A percentile compares a stretch with the other conserved stretches of the same genome.
These are phyloP conservation scores for Aspidoscelis tigris DNA, from an alignment of 2,113 vertebrate genomes.

Conservation along the genomic window DNA sequence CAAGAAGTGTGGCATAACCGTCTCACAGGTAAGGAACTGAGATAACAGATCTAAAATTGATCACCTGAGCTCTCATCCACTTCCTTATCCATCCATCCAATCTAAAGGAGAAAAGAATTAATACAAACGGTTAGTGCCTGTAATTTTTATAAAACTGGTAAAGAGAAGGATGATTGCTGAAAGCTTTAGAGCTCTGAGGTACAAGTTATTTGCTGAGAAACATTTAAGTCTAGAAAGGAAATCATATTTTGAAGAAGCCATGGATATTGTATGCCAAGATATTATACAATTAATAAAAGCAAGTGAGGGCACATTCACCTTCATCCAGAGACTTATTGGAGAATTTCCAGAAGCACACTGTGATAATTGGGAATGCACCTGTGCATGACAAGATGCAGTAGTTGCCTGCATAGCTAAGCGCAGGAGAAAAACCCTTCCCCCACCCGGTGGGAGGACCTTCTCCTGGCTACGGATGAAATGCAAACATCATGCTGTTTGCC, in stretches of 20 bases:
- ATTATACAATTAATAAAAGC: no score
- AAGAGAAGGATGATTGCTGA: accelerated
- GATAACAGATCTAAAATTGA: not conserved
- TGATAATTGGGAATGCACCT: no score
- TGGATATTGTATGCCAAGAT: no score
- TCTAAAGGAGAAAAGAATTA: not conserved
- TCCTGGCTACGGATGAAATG: no score
- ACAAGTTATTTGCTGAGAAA: not conserved
- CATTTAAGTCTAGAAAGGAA: not conserved
- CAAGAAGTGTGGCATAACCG: constrained; percentile 98
- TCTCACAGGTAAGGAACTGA: constrained; percentile 91
- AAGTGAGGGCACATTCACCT: no score
- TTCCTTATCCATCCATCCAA: not conserved
- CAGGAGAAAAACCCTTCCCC: no score
- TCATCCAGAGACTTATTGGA: no score
- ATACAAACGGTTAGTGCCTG: accelerated
- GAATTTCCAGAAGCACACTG: no score
- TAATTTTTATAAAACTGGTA: not conserved
- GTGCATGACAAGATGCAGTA: no score
- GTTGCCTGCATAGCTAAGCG: no score
- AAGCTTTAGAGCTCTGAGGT: not conserved
- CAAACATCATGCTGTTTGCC: no score
- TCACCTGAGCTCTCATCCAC: not conserved
- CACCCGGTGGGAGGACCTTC: no score
- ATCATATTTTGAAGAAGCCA: not conserved